Conservation (phyloP, 2,888 invertebrate species). For the Fragum fragum region DNA sequence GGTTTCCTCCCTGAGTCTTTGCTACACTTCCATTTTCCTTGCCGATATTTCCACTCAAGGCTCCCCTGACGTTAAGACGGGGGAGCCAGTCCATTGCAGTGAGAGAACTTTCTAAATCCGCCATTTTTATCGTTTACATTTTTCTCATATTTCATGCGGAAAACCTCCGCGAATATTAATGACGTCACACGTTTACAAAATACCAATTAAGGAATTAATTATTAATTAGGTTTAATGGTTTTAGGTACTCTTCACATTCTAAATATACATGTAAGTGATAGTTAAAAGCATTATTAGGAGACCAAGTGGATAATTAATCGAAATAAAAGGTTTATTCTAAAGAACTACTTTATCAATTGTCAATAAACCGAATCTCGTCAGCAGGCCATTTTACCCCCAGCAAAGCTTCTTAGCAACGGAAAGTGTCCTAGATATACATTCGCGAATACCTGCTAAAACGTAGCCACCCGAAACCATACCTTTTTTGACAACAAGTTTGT, state of each 20-base stretch:
- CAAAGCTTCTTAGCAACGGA: constrained; percentile 81
- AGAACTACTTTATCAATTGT: constrained; percentile 44
- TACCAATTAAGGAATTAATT: constrained; percentile 28
- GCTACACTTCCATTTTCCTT: constrained; percentile 72
- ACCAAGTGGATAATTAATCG: too few relatives aligned
- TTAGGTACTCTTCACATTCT: too few relatives aligned
- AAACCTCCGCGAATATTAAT: constrained; percentile 1
- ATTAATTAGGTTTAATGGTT: not conserved
- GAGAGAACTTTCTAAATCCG: constrained; percentile 87
- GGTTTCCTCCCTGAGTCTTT: constrained; percentile 77
- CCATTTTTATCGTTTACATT: constrained; percentile 81
- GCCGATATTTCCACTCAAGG: constrained; percentile 77
- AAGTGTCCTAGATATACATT: constrained; percentile 77
- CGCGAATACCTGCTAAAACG: constrained; percentile 57
- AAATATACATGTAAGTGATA: too few relatives aligned
- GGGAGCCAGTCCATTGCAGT: constrained; percentile 88
- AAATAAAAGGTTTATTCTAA: too few relatives aligned
- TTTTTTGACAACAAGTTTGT: not conserved
- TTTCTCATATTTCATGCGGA: constrained; percentile 43
- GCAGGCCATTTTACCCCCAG: constrained; percentile 76
- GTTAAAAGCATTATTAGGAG: too few relatives aligned
- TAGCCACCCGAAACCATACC: constrained; percentile 23
- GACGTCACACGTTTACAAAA: constrained; percentile 22
- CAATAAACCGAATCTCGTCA: constrained; percentile 57
- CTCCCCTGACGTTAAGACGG: constrained; percentile 86